phyloP scores from a whole-genome alignment of 1,140 invertebrate species.

The Pogonomyrmex barbatus region DNA sequence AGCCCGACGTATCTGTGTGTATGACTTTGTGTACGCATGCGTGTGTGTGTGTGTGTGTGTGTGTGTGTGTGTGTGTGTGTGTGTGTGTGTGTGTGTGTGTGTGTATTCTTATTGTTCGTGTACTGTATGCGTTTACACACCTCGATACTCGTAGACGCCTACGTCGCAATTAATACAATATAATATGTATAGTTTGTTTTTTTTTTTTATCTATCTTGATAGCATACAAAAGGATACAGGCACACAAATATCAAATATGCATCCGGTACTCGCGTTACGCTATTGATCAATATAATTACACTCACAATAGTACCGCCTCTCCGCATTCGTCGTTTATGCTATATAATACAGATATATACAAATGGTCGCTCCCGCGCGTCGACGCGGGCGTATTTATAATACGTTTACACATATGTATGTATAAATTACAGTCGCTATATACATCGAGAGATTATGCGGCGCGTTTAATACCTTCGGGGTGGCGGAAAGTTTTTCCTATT shows the following conservation, averaged over 20 bases:
- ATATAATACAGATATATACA: constrained; percentile 83
- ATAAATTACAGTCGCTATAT: constrained; percentile 84
- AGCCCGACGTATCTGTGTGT: constrained; percentile 44
- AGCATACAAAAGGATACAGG: constrained; percentile 86
- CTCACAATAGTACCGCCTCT: constrained; percentile 77
- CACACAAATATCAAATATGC: constrained; percentile 86
- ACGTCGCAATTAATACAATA: constrained; percentile 79
- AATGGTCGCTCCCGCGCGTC: constrained; percentile 66
- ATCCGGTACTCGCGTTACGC: constrained; percentile 81
- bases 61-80: constrained; percentile 60
- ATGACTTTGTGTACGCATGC: constrained; percentile 55
- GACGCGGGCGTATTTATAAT: constrained; percentile 65
- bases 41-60: constrained; percentile 58
- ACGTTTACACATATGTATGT: constrained; percentile 74
- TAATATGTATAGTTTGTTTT: constrained; percentile 83
- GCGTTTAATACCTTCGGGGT: constrained; percentile 65
- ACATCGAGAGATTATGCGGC: constrained; percentile 79
- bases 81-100: constrained; percentile 25
- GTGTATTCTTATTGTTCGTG: constrained; percentile 1
- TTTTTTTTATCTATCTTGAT: constrained; percentile 80
- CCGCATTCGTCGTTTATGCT: constrained; percentile 68
- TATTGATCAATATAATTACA: constrained; percentile 81
- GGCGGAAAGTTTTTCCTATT: constrained; percentile 63
- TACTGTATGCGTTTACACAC: constrained; percentile 74
- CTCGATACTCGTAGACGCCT: constrained; percentile 81